Evolutionary conservation across 2,113 vertebrate genomes (phyloP).

Genomic region (Shinisaurus crocodilurus): DNA sequence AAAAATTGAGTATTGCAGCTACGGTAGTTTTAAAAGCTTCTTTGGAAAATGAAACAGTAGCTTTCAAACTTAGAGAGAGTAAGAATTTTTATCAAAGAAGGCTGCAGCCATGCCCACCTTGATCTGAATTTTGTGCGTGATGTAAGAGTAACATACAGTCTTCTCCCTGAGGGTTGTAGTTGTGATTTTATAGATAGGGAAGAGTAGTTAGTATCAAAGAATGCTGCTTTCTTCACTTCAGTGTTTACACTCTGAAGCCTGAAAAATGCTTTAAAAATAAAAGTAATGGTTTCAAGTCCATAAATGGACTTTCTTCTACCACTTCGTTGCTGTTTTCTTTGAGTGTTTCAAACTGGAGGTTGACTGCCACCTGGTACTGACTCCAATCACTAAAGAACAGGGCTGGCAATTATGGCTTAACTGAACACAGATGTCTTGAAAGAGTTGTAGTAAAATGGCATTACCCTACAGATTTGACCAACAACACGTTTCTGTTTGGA

Average conservation of each 20-base stretch:
- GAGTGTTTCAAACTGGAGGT: conserved; percentile 27
- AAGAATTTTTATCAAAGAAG: not conserved
- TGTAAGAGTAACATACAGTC: not conserved
- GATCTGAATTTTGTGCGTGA: not conserved
- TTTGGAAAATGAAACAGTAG: not conserved
- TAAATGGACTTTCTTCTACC: conserved; percentile 23
- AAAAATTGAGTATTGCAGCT: not conserved
- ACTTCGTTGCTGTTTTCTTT: not conserved
- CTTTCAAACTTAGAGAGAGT: not conserved
- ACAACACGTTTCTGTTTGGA: conserved; percentile 30
- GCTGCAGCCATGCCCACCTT: not conserved
- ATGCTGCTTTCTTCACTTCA: not conserved
- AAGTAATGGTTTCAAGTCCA: conserved; percentile 24
- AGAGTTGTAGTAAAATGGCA: conserved; percentile 7
- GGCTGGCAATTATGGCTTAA: conserved; percentile 33
- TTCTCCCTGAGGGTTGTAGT: conserved; percentile 2
- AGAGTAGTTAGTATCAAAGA: not conserved
- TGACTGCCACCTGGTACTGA: conserved; percentile 13
- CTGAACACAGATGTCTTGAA: conserved; percentile 27
- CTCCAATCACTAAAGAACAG: conserved; percentile 44
- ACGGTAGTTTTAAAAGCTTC: not conserved
- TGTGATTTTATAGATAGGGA: not conserved
- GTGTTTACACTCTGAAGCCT: conserved; percentile 25
- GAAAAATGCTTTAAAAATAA: not conserved
- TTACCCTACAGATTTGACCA: not conserved